Conservation (phyloP, 2,113 vertebrate species). For the Epinephelus lanceolatus region DNA sequence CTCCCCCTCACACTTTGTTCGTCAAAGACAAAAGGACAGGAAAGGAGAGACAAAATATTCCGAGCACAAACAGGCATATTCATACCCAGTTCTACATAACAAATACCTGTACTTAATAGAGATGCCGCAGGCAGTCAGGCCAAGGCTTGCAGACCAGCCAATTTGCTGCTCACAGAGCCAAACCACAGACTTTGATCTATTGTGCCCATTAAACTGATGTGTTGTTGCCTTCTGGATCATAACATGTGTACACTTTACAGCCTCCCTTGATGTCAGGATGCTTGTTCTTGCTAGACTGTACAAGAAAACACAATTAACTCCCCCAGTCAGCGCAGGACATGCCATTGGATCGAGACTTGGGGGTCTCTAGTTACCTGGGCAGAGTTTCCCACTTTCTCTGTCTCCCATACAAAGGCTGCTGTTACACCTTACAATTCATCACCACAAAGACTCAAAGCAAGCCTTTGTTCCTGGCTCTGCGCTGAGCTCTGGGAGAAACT, state of each 20-base stretch:
- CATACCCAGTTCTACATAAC: constrained; percentile 1
- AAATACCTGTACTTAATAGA: constrained; percentile 33
- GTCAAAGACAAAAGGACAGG: constrained; percentile 2
- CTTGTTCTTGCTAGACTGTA: not conserved
- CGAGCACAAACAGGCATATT: constrained; percentile 4
- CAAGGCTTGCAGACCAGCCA: constrained; percentile 7
- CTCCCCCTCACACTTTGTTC: not conserved
- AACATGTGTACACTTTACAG: constrained; percentile 44
- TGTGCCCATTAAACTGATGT: constrained; percentile 38
- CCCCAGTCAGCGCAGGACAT: constrained; percentile 11
- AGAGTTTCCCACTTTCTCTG: constrained; percentile 33
- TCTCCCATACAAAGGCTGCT: constrained; percentile 51
- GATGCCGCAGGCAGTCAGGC: constrained; percentile 7
- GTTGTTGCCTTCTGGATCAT: constrained; percentile 35
- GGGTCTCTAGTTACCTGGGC: constrained; percentile 55
- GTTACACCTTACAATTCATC: constrained; percentile 69
- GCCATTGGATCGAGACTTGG: constrained; percentile 35
- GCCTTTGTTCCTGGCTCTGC: constrained; percentile 59
- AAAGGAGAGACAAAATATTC: not conserved
- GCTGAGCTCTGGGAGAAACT: constrained; percentile 46
- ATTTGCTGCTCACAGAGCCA: constrained; percentile 34
- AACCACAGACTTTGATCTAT: constrained; percentile 46
- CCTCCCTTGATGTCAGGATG: constrained; percentile 30
- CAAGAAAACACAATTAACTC: constrained; percentile 35
- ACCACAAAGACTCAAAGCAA: constrained; percentile 59